Evolutionary conservation across 2,888 invertebrate species (phyloP).

Genomic region (Griposia aprilina): DNA sequence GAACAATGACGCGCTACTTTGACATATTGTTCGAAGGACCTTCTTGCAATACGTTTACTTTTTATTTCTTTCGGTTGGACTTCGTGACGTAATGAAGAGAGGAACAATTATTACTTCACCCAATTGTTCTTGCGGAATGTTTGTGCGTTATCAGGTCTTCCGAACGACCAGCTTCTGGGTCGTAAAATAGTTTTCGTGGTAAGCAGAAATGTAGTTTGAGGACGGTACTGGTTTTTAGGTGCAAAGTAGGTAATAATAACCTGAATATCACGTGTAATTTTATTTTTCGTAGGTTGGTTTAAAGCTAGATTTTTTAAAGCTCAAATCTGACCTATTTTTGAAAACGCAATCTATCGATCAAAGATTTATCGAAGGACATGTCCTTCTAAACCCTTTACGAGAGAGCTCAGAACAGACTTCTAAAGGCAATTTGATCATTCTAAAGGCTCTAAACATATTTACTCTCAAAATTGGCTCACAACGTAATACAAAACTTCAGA

Average conservation of each 20-base stretch:
- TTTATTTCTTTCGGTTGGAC: slow-evolving; percentile 52
- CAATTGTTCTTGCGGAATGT: slow-evolving; percentile 58
- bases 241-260: not conserved
- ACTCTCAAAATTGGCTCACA: slow-evolving; percentile 61
- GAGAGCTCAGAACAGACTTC: not conserved
- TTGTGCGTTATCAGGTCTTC: slow-evolving; percentile 53
- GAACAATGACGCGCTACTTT: slow-evolving; percentile 80
- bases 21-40: slow-evolving; percentile 74
- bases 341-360: not conserved
- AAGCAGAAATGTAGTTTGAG: slow-evolving; percentile 29
- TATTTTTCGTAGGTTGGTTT: not conserved
- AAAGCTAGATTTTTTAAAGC: not conserved
- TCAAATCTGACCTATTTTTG: not conserved
- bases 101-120: slow-evolving; percentile 64
- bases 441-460: slow-evolving; percentile 37
- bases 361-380: not conserved
- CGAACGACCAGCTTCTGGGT: slow-evolving; percentile 35
- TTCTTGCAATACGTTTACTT: slow-evolving; percentile 60
- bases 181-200: slow-evolving; percentile 56
- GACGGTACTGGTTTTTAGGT: slow-evolving; percentile 2
- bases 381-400: not conserved
- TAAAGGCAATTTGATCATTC: slow-evolving; percentile 18
- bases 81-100: slow-evolving; percentile 61
- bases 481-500: slow-evolving; percentile 72
- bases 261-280: not conserved